These are phyloP conservation scores for Drosophila bunnanda DNA, from an alignment of 2,888 invertebrate genomes.

Conservation along the genomic window DNA sequence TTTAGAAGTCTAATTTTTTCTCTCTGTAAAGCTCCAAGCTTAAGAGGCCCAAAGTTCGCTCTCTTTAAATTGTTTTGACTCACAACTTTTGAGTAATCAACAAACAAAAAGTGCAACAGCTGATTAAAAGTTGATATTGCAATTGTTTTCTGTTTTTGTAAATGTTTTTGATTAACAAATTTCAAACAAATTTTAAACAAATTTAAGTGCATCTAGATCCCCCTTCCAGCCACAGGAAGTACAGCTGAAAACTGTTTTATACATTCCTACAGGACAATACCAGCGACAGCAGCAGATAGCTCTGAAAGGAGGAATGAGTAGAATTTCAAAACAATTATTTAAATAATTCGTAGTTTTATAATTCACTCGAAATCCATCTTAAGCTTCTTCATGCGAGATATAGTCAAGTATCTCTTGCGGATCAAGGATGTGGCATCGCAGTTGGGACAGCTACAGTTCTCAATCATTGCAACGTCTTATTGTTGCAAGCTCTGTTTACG, in stretches of 20 bases:
- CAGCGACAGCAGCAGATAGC: background rate
- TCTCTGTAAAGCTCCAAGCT: background rate
- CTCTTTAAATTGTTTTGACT: slow-evolving; percentile 3
- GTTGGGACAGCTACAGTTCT: background rate
- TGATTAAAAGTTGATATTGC: background rate
- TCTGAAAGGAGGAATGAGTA: background rate
- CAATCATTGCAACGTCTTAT: background rate
- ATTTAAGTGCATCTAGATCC: rapidly evolving
- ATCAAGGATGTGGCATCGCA: background rate
- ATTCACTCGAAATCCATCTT: background rate
- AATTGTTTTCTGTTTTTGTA: background rate
- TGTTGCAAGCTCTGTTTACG: background rate
- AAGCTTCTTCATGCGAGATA: slow-evolving; percentile 2
- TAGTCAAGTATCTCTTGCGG: background rate
- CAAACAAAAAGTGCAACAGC: background rate
- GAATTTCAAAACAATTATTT: background rate
- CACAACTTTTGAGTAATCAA: background rate
- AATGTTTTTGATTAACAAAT: background rate
- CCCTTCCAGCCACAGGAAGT: background rate
- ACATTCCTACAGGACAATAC: slow-evolving; percentile 6
- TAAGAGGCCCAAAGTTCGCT: background rate
- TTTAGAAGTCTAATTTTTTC: background rate
- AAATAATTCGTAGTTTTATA: background rate
- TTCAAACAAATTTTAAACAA: too few species aligned
- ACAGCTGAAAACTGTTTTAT: background rate